Evolutionary conservation across 2,797 vertebrate species (phyloP).

Genomic region (Lycodopsis pacificus): DNA sequence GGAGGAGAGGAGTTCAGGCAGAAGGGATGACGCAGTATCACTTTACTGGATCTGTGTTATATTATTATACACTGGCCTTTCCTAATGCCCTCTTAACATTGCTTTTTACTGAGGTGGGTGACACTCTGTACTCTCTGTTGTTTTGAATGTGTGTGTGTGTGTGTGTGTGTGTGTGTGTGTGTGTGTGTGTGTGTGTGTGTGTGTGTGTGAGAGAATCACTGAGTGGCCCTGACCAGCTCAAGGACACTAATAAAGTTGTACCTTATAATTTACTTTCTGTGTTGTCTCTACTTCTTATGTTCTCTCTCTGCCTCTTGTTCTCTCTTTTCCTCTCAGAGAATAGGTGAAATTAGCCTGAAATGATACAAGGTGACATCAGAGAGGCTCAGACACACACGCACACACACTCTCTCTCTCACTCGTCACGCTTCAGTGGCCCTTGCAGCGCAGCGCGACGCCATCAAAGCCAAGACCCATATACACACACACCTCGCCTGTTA

Average conservation of each 20-base stretch:
- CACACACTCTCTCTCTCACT: conserved; percentile 40
- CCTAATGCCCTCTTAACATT: conserved; percentile 4
- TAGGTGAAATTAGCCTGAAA: conserved; percentile 84
- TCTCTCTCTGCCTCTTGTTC: conserved; percentile 45
- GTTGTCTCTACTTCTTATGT: conserved; percentile 61
- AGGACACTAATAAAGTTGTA: conserved; percentile 76
- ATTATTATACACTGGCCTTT: background rate
- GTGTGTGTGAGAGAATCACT: conserved; percentile 10
- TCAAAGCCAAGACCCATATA: conserved; percentile 77
- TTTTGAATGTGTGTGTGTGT: conserved; percentile 19
- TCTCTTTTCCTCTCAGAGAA: conserved; percentile 65
- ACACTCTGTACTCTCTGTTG: background rate
- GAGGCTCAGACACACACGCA: conserved; percentile 54
- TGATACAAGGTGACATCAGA: conserved; percentile 85
- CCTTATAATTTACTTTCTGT: conserved; percentile 70
- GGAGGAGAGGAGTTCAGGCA: background rate
- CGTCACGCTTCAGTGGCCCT: conserved; percentile 75
- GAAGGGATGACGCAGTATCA: background rate
- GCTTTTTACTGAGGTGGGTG: conserved; percentile 1
- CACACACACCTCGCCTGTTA: conserved; percentile 76
- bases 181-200: conserved; percentile 18
- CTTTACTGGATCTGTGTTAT: background rate
- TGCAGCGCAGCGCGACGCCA: conserved; percentile 69
- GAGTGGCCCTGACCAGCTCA: conserved; percentile 43
- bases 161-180: conserved; percentile 10